Evolutionary conservation across 2,888 invertebrate species (phyloP), one percentile per base, ranked within the genome.

Genomic region (Drosophila macrospina): DNA sequence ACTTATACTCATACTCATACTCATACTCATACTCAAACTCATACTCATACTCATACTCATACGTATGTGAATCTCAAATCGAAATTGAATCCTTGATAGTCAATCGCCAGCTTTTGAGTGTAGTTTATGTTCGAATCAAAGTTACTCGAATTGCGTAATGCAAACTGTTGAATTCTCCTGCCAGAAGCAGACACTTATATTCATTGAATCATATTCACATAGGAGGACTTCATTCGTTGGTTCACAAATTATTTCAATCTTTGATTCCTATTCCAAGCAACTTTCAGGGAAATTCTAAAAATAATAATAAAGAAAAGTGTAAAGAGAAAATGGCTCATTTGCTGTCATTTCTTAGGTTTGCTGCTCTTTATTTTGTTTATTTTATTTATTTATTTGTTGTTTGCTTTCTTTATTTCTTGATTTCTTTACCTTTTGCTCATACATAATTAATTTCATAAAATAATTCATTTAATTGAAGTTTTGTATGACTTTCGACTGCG

Each of bases 401-500:
- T 16, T 30, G 30, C 36, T 34, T 39, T 30, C 16, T 15, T 28
- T 16, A 37, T 64, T 47, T 64, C 16, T 15, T 28, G 15, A 37
- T 64, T 47, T 64, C 72, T 64, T 55, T 72, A 61, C 68, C 55
- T 69, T 73, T 52, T 34, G 60, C 63, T 61, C 73, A 75, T 87
- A 60, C 79, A 83, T 81, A 85, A 85, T 83, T 81, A 76, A 85
- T 76, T 82, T 69, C 65, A 78, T 76, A 74, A 81, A 76, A 78
- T 78, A 78, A 85, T 79, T 74, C 63, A 76, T 88, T 88, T 83
- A 74, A 85, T 88, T 83, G 69, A 87, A 87, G 79, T 85, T 76
- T 57, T 72, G 76, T 78, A 47, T 68, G 76, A 72, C 69, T 83
- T 83, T 71, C 13, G 48, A 57, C 59, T 44, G 20, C 39, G 36